phyloP scores from a whole-genome alignment of 1,140 invertebrate species.

The Heliconius himera region DNA sequence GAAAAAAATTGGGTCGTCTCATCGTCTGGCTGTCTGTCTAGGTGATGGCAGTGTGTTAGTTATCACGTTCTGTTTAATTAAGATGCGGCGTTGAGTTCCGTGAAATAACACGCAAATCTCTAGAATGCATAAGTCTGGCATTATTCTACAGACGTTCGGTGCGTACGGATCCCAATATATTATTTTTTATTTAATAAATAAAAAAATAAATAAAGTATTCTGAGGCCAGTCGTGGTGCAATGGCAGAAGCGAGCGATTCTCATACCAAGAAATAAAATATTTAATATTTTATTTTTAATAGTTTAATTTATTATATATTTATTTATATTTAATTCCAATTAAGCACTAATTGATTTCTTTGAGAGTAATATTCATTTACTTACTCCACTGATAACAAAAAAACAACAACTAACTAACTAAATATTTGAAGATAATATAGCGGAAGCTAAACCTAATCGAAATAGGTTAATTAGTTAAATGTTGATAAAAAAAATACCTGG shows the following conservation, averaged over 20 bases:
- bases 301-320: background rate
- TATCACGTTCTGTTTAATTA: background rate
- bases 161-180: too few relatives aligned
- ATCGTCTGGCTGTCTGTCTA: background rate
- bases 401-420: background rate
- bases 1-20: too few relatives aligned
- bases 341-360: background rate
- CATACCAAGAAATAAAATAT: too few relatives aligned
- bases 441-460: slow-evolving; percentile 19
- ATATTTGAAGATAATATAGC: background rate
- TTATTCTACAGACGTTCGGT: background rate
- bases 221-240: too few relatives aligned
- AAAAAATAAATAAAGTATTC: too few relatives aligned
- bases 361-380: too few relatives aligned
- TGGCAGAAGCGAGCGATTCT: too few relatives aligned
- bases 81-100: background rate
- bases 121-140: background rate
- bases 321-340: background rate
- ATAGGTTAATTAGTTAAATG: slow-evolving; percentile 24
- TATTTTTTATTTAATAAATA: too few relatives aligned
- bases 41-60: background rate
- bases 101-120: background rate
- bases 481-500: background rate
- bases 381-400: background rate
- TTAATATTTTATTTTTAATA: background rate